Percentiles rank a stretch among this genome's conserved stretches.
phyloP scores from a whole-genome alignment of 2,888 invertebrate genomes.

The Trichopria drosophilae region DNA sequence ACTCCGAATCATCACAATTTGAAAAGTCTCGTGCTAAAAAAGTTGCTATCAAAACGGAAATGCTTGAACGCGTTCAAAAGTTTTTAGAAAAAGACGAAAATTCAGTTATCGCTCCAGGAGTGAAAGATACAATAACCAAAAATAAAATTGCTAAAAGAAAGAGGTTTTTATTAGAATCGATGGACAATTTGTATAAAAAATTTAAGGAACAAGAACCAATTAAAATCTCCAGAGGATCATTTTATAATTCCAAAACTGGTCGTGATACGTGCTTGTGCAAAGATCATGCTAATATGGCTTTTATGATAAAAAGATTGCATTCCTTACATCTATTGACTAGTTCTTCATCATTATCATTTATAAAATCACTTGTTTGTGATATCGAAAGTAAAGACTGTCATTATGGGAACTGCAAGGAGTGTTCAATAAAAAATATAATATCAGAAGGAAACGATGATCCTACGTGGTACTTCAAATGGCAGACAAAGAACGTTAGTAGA shows the following conservation, averaged over 20 bases:
- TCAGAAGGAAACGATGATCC: too few species aligned
- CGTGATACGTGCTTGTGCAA: conserved; percentile 17
- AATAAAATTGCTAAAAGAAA: background rate
- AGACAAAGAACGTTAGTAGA: conserved; percentile 5
- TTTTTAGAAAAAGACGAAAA: conserved; percentile 21
- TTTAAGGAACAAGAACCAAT: background rate
- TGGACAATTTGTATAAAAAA: background rate
- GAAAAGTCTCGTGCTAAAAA: too few species aligned
- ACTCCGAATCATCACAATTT: too few species aligned
- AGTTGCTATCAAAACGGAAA: too few species aligned
- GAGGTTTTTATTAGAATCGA: background rate
- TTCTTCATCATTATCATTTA: background rate
- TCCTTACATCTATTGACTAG: background rate
- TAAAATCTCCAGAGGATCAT: background rate
- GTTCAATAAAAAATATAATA: too few species aligned
- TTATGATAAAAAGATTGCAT: conserved; percentile 6
- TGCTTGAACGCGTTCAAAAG: conserved; percentile 6
- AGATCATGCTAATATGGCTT: conserved; percentile 10
- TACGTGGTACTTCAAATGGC: conserved; percentile 11
- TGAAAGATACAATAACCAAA: conserved; percentile 12
- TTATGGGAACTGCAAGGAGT: conserved; percentile 7
- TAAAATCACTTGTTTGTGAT: conserved; percentile 12
- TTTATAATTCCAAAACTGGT: background rate
- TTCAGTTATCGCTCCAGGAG: conserved; percentile 17
- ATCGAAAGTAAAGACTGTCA: conserved; percentile 9